These are phyloP conservation scores for Menidia menidia DNA, from an alignment of 2,797 vertebrate genomes.

Conservation along the genomic window DNA sequence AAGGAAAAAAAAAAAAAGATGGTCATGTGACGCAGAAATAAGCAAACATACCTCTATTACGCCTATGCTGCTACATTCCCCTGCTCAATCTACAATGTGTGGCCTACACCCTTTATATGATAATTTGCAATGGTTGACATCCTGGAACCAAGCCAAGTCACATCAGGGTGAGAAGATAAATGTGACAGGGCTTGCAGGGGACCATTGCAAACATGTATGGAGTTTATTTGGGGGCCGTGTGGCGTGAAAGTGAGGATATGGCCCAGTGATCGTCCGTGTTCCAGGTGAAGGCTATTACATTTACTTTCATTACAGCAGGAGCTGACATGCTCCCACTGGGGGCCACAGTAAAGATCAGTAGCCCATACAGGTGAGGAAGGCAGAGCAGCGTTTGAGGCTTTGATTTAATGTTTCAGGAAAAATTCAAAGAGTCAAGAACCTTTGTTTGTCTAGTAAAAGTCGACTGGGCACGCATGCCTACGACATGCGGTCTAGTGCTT, in stretches of 20 bases:
- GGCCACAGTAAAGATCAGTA: constrained; percentile 24
- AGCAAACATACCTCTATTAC: constrained; percentile 1
- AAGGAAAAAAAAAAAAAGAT: constrained; percentile 4
- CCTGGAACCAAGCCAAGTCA: constrained; percentile 57
- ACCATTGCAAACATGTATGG: constrained; percentile 51
- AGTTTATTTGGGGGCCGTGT: constrained; percentile 74
- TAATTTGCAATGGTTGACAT: constrained; percentile 63
- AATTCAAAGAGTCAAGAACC: not conserved
- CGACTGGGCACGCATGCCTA: constrained; percentile 8
- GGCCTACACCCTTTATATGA: constrained; percentile 65
- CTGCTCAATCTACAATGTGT: constrained; percentile 35
- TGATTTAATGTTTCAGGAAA: constrained; percentile 31
- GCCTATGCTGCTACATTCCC: constrained; percentile 8
- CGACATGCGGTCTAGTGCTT: constrained; percentile 10
- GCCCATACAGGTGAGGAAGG: constrained; percentile 14
- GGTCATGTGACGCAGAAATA: constrained; percentile 16
- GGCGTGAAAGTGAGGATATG: constrained; percentile 72
- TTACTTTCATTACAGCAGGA: constrained; percentile 61
- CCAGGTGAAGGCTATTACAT: constrained; percentile 71
- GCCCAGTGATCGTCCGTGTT: constrained; percentile 66
- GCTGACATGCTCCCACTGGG: constrained; percentile 49
- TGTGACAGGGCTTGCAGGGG: constrained; percentile 54
- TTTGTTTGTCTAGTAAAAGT: constrained; percentile 17
- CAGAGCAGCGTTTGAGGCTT: not conserved
- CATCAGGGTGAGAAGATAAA: constrained; percentile 65